Evolutionary conservation across 2,888 invertebrate species (phyloP).

Genomic region (Cataglyphis albicans): DNA sequence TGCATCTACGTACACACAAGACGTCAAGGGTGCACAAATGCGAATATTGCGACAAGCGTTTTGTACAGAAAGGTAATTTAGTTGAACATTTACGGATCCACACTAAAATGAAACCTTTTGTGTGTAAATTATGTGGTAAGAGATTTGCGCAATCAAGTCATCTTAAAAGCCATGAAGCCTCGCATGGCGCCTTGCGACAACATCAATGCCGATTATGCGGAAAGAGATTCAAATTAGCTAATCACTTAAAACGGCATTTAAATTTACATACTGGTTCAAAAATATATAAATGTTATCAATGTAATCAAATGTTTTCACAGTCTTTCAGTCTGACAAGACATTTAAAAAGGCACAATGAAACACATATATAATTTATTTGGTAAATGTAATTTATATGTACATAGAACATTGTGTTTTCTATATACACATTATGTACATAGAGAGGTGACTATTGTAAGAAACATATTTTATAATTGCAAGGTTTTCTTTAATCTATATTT

Average conservation of each 20-base stretch:
- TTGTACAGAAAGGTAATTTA: constrained; percentile 82
- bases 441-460: neutral
- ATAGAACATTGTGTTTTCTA: neutral
- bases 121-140: constrained; percentile 82
- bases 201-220: constrained; percentile 84
- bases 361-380: constrained; percentile 53
- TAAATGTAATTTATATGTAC: constrained; percentile 24
- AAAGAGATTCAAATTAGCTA: constrained; percentile 83
- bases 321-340: constrained; percentile 87
- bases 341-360: constrained; percentile 85
- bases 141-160: constrained; percentile 84
- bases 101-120: constrained; percentile 83
- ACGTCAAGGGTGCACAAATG: constrained; percentile 81
- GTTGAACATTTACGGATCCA: constrained; percentile 84
- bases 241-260: constrained; percentile 83
- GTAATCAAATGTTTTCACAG: constrained; percentile 86
- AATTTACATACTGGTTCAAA: constrained; percentile 81
- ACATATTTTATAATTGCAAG: constrained; percentile 20
- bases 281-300: constrained; percentile 85
- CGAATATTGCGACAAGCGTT: constrained; percentile 82
- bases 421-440: neutral
- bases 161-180: constrained; percentile 82
- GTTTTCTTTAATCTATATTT: neutral
- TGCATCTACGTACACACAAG: constrained; percentile 83
- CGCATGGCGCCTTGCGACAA: constrained; percentile 79